Evolutionary conservation across 2,888 invertebrate genomes (phyloP).

Genomic region (Ischnura elegans): DNA sequence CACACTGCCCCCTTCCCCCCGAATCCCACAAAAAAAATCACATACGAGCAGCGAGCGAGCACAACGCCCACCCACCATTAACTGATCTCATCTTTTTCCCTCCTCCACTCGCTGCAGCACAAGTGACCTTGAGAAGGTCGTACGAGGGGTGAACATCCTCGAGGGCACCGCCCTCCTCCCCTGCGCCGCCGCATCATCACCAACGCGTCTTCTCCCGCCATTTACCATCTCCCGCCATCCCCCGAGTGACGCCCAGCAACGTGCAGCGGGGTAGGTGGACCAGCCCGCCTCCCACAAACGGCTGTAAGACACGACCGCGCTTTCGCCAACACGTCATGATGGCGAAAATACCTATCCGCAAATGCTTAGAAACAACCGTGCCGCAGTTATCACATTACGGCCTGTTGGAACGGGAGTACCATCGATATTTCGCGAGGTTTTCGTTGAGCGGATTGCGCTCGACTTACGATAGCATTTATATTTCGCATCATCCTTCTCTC

Average conservation of each 20-base stretch:
- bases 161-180: conserved; percentile 74
- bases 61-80: conserved; percentile 48
- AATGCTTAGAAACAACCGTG: too few relatives aligned
- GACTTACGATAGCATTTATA: too few relatives aligned
- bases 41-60: conserved; percentile 33
- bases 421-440: too few relatives aligned
- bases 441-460: too few relatives aligned
- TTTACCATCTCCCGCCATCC: neutral
- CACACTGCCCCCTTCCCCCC: neutral
- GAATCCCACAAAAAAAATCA: neutral
- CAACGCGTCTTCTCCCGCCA: neutral
- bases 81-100: conserved; percentile 52
- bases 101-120: conserved; percentile 47
- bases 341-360: too few relatives aligned
- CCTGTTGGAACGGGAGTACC: too few relatives aligned
- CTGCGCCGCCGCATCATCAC: conserved; percentile 76
- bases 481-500: too few relatives aligned
- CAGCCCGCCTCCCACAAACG: neutral
- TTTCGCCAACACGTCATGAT: too few relatives aligned
- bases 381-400: too few relatives aligned
- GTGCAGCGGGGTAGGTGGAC: neutral
- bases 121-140: conserved; percentile 77
- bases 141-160: conserved; percentile 75
- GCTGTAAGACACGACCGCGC: neutral
- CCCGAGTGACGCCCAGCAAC: neutral